Conservation (phyloP, 1,140 invertebrate genomes). For the Psilanteris sp. region DNA sequence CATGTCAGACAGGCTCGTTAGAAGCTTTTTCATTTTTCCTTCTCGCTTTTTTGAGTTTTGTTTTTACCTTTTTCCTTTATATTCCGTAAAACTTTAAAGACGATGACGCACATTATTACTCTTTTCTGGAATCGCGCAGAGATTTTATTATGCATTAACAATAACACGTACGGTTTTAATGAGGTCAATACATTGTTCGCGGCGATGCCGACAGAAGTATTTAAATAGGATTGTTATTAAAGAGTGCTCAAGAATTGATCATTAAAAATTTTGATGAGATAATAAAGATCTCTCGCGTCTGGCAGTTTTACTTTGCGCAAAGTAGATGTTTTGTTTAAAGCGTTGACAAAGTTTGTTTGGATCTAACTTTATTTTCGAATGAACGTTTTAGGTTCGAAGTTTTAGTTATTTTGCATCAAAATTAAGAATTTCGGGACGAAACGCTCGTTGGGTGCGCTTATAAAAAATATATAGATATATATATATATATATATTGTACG, state of each 20-base stretch:
- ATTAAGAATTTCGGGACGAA: not conserved
- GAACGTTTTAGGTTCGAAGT: slow-evolving; percentile 8
- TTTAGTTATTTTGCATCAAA: slow-evolving; percentile 4
- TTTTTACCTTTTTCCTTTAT: slow-evolving; percentile 27
- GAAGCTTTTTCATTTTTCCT: slow-evolving; percentile 40
- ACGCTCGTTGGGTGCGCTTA: not conserved
- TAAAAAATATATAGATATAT: slow-evolving; percentile 12
- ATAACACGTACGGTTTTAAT: slow-evolving; percentile 22
- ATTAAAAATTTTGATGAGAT: slow-evolving; percentile 29
- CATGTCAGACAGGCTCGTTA: slow-evolving; percentile 56
- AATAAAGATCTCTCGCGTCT: slow-evolving; percentile 2
- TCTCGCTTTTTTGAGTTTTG: slow-evolving; percentile 14
- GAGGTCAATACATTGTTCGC: slow-evolving; percentile 42
- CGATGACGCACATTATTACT: slow-evolving; percentile 21
- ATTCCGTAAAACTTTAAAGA: slow-evolving; percentile 38
- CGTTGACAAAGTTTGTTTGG: slow-evolving; percentile 15
- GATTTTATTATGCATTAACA: slow-evolving; percentile 35
- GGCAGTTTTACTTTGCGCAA: not conserved
- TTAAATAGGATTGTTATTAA: slow-evolving; percentile 15
- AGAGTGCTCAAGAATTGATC: slow-evolving; percentile 10
- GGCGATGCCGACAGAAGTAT: not conserved
- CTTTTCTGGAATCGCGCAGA: slow-evolving; percentile 11
- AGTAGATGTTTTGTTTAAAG: slow-evolving; percentile 6
- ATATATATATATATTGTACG: too few species aligned
- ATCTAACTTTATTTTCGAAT: not conserved